Evolutionary conservation across 2,797 vertebrate species (phyloP).

Genomic region (Staurois parvus): DNA sequence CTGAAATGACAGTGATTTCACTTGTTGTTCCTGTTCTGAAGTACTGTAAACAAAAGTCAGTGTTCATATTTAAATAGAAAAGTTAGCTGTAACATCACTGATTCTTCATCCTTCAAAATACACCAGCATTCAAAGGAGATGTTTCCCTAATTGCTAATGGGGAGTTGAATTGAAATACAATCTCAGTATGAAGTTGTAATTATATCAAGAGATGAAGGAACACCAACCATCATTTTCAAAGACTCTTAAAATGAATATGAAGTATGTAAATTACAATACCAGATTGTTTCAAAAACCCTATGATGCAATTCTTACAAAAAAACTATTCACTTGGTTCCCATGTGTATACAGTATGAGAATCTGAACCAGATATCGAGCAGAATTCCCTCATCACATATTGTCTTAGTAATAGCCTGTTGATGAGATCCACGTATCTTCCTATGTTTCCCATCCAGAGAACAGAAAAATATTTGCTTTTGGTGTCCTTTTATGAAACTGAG

Average conservation of each 20-base stretch:
- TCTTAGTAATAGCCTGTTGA: too few species aligned
- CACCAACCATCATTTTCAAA: conserved; percentile 70
- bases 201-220: conserved; percentile 75
- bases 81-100: conserved; percentile 59
- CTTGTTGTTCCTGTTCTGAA: conserved; percentile 61
- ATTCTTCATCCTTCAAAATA: conserved; percentile 65
- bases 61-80: conserved; percentile 60
- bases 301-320: conserved; percentile 73
- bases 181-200: conserved; percentile 74
- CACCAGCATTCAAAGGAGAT: conserved; percentile 67
- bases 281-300: conserved; percentile 73
- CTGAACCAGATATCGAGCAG: too few species aligned
- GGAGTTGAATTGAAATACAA: conserved; percentile 73
- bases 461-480: too few species aligned
- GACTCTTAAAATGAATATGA: conserved; percentile 71
- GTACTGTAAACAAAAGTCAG: conserved; percentile 55
- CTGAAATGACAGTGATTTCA: conserved; percentile 62
- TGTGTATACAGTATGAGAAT: conserved; percentile 66
- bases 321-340: conserved; percentile 68
- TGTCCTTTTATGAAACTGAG: too few species aligned
- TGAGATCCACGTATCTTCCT: too few species aligned
- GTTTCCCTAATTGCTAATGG: conserved; percentile 63
- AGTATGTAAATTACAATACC: conserved; percentile 81
- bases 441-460: too few species aligned
- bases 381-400: too few species aligned